These are phyloP conservation scores for Melanotaenia maccullochi DNA, from an alignment of 2,797 vertebrate species.

Conservation along the genomic window DNA sequence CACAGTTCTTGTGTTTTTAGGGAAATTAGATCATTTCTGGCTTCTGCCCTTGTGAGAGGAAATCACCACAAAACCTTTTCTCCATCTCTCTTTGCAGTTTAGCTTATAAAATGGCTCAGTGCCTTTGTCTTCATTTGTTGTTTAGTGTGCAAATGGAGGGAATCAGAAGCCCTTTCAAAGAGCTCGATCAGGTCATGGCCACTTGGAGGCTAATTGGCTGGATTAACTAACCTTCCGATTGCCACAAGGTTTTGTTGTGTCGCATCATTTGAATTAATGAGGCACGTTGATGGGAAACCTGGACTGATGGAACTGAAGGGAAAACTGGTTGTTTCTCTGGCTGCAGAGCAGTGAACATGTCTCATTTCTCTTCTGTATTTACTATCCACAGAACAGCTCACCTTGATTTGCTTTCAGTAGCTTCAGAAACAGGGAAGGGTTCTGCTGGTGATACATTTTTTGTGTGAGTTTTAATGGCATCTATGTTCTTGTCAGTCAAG, in stretches of 20 bases:
- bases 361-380: conserved; percentile 29
- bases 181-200: conserved; percentile 38
- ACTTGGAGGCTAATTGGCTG: conserved; percentile 64
- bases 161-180: conserved; percentile 45
- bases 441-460: background rate
- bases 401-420: conserved; percentile 16
- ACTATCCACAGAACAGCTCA: conserved; percentile 16
- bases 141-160: conserved; percentile 51
- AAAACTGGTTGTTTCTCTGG: conserved; percentile 18
- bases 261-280: conserved; percentile 65
- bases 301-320: conserved; percentile 41
- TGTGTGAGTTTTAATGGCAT: conserved; percentile 8
- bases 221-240: conserved; percentile 70
- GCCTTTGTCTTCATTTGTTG: conserved; percentile 52
- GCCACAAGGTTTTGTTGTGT: conserved; percentile 58
- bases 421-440: conserved; percentile 18
- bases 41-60: conserved; percentile 20
- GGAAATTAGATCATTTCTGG: conserved; percentile 32
- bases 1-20: conserved; percentile 3
- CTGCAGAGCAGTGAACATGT: conserved; percentile 13
- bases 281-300: conserved; percentile 53
- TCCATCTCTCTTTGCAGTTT: conserved; percentile 5
- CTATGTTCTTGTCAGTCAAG: conserved; percentile 16
- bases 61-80: conserved; percentile 17
- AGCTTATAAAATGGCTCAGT: conserved; percentile 34